Conservation (phyloP, 2,113 vertebrate genomes). For the Osmerus mordax region DNA sequence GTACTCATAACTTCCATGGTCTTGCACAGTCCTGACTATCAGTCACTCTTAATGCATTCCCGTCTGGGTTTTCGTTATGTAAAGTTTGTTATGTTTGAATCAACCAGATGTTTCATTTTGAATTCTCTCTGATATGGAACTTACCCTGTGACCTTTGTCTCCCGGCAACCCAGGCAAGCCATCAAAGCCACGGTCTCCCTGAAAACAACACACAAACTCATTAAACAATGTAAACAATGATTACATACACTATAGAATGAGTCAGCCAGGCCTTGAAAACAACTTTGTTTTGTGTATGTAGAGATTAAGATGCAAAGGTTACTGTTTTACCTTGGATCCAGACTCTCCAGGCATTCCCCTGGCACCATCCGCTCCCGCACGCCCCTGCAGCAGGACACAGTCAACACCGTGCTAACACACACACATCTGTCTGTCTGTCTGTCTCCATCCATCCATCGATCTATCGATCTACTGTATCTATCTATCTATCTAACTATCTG, state of each 20-base stretch:
- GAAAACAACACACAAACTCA: slow-evolving; percentile 11
- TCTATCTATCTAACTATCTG: too few species aligned
- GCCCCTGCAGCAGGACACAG: slow-evolving; percentile 73
- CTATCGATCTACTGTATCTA: too few species aligned
- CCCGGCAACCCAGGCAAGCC: slow-evolving; percentile 92
- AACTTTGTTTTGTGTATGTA: not conserved
- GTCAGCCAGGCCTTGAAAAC: not conserved
- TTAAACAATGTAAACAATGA: not conserved
- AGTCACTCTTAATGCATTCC: too few species aligned
- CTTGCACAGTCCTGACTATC: too few species aligned
- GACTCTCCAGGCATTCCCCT: slow-evolving; percentile 95
- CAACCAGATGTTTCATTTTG: too few species aligned
- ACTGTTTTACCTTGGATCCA: slow-evolving; percentile 83
- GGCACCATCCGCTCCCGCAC: slow-evolving; percentile 88
- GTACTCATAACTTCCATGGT: too few species aligned
- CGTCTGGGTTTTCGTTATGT: too few species aligned
- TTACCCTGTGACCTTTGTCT: slow-evolving; percentile 95
- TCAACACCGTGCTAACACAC: not conserved
- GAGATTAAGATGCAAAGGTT: too few species aligned
- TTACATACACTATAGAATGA: not conserved
- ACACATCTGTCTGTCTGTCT: not conserved
- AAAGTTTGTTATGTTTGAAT: too few species aligned
- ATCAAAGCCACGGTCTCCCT: slow-evolving; percentile 97
- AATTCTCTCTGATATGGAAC: slow-evolving; percentile 31
- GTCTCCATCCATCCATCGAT: too few species aligned